Conservation (phyloP, 2,888 invertebrate species). For the Piscicola geometra region DNA sequence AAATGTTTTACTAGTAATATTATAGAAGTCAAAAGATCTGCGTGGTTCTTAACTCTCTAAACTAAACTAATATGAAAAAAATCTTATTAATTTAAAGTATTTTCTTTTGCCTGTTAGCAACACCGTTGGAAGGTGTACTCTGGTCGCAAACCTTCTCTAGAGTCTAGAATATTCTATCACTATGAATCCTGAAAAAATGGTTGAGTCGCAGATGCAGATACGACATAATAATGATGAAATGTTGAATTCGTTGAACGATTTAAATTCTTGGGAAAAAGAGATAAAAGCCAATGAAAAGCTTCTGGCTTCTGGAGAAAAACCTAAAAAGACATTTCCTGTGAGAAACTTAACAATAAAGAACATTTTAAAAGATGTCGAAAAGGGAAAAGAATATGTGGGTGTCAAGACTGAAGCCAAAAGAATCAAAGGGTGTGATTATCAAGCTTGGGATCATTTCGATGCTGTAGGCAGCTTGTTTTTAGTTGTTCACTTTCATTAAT, state of each 20-base stretch:
- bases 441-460: conserved; percentile 75
- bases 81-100: no score
- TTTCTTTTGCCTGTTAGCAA: no score
- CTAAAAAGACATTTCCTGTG: neutral
- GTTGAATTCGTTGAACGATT: conserved; percentile 67
- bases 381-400: conserved; percentile 64
- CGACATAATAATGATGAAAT: conserved; percentile 70
- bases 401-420: conserved; percentile 53
- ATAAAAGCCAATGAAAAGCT: conserved; percentile 50
- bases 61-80: no score
- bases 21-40: no score
- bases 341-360: neutral
- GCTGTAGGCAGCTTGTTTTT: no score
- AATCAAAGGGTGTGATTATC: conserved; percentile 66
- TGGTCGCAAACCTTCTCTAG: no score
- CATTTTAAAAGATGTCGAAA: conserved; percentile 61
- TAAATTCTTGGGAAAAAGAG: conserved; percentile 59
- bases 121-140: no score
- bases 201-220: conserved; percentile 68
- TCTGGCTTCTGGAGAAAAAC: neutral
- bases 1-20: no score
- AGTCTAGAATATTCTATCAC: no score
- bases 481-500: no score
- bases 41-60: no score
- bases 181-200: conserved; percentile 58